Conservation (phyloP, 2,113 vertebrate species). For the Eonycteris spelaea region DNA sequence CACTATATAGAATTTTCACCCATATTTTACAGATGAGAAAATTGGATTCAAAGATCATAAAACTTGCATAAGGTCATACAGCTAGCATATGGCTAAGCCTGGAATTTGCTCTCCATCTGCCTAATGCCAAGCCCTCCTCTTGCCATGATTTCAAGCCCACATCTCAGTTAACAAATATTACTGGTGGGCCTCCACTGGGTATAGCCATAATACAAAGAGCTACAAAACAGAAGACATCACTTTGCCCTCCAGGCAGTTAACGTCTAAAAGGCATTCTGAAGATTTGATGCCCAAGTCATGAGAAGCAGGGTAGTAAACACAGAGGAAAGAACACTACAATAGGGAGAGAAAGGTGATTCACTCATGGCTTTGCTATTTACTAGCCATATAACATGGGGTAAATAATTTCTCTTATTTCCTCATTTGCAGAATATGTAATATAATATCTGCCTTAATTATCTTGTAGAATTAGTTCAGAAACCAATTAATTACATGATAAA, state of each 20-base stretch:
- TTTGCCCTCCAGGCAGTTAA: not conserved
- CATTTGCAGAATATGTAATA: not conserved
- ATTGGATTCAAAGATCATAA: constrained; percentile 8
- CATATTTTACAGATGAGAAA: constrained; percentile 12
- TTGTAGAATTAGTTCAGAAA: not conserved
- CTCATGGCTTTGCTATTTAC: not conserved
- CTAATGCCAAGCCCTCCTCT: not conserved
- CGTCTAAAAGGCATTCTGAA: not conserved
- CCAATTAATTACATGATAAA: not conserved
- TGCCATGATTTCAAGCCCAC: not conserved
- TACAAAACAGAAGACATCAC: not conserved
- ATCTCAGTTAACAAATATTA: not conserved
- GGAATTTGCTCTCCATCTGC: not conserved
- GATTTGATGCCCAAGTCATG: not conserved
- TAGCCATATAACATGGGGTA: not conserved
- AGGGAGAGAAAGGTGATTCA: not conserved
- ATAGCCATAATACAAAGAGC: not conserved
- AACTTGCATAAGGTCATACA: not conserved
- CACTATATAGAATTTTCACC: not conserved
- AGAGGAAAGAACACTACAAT: not conserved
- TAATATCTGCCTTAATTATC: not conserved
- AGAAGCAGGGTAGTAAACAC: not conserved
- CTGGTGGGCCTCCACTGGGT: not conserved
- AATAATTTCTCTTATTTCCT: not conserved
- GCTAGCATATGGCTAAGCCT: not conserved